Percentiles rank a stretch among this genome's conserved stretches.
These are phyloP conservation scores for Drosophila colorata DNA, from an alignment of 2,888 invertebrate species.

Conservation along the genomic window DNA sequence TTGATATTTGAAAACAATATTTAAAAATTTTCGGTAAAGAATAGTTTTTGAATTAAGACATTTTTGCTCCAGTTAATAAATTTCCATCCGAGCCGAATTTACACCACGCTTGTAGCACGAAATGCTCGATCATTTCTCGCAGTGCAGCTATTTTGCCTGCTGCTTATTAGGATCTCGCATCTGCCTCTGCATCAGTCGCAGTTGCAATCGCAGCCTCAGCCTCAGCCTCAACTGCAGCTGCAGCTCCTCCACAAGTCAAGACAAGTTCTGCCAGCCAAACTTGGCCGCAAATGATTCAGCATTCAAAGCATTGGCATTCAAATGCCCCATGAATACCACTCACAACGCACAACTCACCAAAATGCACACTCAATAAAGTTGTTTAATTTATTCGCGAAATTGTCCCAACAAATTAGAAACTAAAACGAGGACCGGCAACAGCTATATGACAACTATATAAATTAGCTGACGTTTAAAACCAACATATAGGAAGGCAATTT, in stretches of 20 bases:
- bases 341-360: conserved; percentile 19
- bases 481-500: not conserved
- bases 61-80: too few relatives aligned
- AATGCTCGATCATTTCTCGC: not conserved
- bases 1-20: too few relatives aligned
- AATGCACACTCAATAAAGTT: conserved; percentile 38
- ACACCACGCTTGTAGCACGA: too few relatives aligned
- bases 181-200: conserved; percentile 2
- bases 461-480: not conserved
- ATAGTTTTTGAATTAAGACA: too few relatives aligned
- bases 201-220: not conserved
- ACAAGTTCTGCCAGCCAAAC: conserved; percentile 50
- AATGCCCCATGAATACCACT: conserved; percentile 27
- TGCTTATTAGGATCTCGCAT: conserved; percentile 20
- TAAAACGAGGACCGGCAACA: not conserved
- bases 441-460: not conserved
- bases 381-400: conserved; percentile 16
- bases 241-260: conserved; percentile 47
- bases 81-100: too few relatives aligned
- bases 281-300: conserved; percentile 42
- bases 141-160: conserved; percentile 45
- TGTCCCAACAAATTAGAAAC: conserved; percentile 6
- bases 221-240: conserved; percentile 19
- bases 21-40: too few relatives aligned
- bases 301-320: conserved; percentile 25